These are phyloP conservation scores for Trichechus manatus DNA, from an alignment of 2,113 vertebrate genomes.

Conservation along the genomic window DNA sequence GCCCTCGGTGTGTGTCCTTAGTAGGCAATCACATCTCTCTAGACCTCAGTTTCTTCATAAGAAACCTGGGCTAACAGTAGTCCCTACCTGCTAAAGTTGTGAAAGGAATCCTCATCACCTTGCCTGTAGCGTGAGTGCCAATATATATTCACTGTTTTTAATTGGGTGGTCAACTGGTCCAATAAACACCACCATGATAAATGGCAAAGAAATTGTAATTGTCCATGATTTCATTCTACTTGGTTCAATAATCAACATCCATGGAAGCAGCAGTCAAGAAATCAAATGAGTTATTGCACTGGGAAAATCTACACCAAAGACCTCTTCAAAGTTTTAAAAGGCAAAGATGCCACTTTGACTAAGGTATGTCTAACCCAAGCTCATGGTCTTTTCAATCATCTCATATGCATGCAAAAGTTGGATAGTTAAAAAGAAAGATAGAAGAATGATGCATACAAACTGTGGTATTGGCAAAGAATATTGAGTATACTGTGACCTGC, in stretches of 20 bases:
- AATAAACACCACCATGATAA: no score
- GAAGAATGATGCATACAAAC: not conserved
- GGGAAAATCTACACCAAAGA: not conserved
- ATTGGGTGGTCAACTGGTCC: no score
- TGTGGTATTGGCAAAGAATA: not conserved
- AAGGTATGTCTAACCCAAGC: not conserved
- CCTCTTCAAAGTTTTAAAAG: not conserved
- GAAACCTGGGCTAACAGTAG: not conserved
- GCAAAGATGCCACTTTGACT: not conserved
- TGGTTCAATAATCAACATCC: no score
- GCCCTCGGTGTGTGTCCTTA: not conserved
- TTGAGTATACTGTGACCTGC: not conserved
- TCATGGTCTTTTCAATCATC: not conserved
- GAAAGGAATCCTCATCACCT: not conserved
- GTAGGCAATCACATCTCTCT: not conserved
- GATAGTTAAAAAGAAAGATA: not conserved
- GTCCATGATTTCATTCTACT: no score
- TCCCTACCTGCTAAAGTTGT: not conserved
- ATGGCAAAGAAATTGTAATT: no score
- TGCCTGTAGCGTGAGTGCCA: rapidly evolving
- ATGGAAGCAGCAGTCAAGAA: not conserved
- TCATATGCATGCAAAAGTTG: not conserved
- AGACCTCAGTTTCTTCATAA: not conserved
- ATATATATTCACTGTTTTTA: rapidly evolving
- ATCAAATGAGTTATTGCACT: not conserved